Evolutionary conservation across 35 echinoderm and acorn worm species (phyloP).

Genomic region (Apostichopus californicus): DNA sequence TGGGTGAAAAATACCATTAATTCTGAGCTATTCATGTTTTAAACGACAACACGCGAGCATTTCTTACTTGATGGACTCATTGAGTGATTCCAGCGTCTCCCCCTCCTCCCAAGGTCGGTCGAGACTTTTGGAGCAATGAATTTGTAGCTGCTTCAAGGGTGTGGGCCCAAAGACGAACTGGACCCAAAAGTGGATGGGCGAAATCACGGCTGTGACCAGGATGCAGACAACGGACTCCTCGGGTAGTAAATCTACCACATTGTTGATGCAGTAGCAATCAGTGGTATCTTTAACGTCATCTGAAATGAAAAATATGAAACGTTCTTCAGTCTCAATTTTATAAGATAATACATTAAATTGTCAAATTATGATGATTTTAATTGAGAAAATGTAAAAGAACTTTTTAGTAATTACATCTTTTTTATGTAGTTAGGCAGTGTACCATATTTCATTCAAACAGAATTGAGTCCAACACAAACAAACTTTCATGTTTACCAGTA

Average conservation of each 20-base stretch:
- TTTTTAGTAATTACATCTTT: no score
- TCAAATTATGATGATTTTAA: no score
- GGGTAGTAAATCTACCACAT: constrained; percentile 41
- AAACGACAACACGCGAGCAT: neutral
- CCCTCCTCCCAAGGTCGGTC: constrained; percentile 67
- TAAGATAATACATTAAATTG: no score
- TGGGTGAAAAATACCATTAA: no score
- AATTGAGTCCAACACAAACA: no score
- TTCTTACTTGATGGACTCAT: constrained; percentile 81
- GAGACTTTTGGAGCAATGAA: constrained; percentile 24
- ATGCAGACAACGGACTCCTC: constrained; percentile 68
- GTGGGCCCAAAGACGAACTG: constrained; percentile 77
- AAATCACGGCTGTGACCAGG: constrained; percentile 72
- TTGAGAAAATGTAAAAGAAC: no score
- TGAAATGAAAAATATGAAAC: neutral
- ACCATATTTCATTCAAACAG: no score
- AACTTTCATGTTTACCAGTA: no score
- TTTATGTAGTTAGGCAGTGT: no score
- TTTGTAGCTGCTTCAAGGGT: constrained; percentile 61
- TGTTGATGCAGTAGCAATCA: constrained; percentile 65
- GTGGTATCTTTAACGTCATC: constrained; percentile 47
- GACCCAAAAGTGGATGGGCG: constrained; percentile 85
- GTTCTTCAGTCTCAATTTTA: no score
- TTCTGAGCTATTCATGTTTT: neutral
- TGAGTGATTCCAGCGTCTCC: constrained; percentile 74